Conservation (phyloP, 2,113 vertebrate genomes). For the Phyllopteryx taeniolatus region DNA sequence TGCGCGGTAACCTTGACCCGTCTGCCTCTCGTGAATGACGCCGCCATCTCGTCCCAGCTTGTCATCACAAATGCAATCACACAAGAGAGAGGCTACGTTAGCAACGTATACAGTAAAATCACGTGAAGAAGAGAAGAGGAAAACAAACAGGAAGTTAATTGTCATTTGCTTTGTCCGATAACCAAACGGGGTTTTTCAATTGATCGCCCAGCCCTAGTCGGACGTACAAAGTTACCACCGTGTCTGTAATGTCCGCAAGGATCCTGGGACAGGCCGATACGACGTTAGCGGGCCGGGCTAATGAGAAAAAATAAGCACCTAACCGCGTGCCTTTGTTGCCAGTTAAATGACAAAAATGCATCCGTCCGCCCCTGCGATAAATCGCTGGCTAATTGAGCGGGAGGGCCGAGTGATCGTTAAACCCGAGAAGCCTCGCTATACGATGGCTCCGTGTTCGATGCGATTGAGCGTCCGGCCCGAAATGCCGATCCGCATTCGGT, state of each 20-base stretch:
- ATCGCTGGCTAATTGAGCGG: conserved; percentile 37
- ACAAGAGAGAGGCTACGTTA: conserved; percentile 23
- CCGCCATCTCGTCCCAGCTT: conserved; percentile 42
- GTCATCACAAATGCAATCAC: conserved; percentile 34
- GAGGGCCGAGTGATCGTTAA: conserved; percentile 32
- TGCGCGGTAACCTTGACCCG: conserved; percentile 64
- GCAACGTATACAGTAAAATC: not conserved
- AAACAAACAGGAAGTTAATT: not conserved
- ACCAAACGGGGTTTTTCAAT: not conserved
- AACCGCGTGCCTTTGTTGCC: conserved; percentile 13
- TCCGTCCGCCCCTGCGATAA: conserved; percentile 31
- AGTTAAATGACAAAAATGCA: conserved; percentile 29
- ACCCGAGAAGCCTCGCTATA: conserved; percentile 1
- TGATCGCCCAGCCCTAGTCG: not conserved
- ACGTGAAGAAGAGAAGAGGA: not conserved
- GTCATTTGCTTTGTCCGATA: too few species aligned
- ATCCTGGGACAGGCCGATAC: not conserved
- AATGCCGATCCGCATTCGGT: conserved; percentile 3
- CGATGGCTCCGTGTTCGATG: not conserved
- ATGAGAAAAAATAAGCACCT: conserved; percentile 28
- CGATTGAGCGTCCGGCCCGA: not conserved
- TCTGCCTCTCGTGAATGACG: conserved; percentile 50
- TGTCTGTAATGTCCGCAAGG: not conserved
- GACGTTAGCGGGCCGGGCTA: not conserved
- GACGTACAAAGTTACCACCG: not conserved